These are phyloP conservation scores for Campylorhamphus procurvoides DNA, from an alignment of 2,113 vertebrate species.

Conservation along the genomic window DNA sequence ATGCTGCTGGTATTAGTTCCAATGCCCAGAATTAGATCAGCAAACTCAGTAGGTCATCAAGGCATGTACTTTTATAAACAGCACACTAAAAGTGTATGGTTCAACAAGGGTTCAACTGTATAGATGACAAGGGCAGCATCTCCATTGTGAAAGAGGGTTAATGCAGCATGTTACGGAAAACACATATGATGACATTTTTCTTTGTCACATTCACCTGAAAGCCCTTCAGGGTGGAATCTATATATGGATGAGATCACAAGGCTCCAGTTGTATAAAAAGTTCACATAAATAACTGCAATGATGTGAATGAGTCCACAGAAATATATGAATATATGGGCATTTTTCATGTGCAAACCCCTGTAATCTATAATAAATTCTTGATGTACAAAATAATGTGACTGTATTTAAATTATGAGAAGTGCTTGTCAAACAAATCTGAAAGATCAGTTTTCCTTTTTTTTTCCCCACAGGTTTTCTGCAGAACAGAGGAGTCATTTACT, in stretches of 20 bases:
- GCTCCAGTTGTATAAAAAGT: background rate
- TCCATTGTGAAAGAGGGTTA: background rate
- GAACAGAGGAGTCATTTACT: background rate
- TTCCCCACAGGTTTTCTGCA: background rate
- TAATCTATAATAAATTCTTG: background rate
- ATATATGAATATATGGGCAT: background rate
- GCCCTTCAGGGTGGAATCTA: background rate
- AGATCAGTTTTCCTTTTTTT: background rate
- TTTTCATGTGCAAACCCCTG: background rate
- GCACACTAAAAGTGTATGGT: background rate
- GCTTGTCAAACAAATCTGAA: background rate
- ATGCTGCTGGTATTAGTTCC: background rate
- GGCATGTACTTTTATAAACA: background rate
- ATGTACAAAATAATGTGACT: background rate
- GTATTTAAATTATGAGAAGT: background rate
- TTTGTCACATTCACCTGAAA: background rate
- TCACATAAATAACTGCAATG: background rate
- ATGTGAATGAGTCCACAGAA: background rate
- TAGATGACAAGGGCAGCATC: background rate
- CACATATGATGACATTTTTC: background rate
- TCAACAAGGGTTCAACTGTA: background rate
- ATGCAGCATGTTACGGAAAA: background rate
- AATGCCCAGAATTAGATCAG: background rate
- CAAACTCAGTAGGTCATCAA: background rate
- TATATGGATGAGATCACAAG: background rate